Percentiles rank a stretch among this genome's conserved stretches.
Conservation (phyloP, 2,797 vertebrate species). For the Danio kyathit region DNA sequence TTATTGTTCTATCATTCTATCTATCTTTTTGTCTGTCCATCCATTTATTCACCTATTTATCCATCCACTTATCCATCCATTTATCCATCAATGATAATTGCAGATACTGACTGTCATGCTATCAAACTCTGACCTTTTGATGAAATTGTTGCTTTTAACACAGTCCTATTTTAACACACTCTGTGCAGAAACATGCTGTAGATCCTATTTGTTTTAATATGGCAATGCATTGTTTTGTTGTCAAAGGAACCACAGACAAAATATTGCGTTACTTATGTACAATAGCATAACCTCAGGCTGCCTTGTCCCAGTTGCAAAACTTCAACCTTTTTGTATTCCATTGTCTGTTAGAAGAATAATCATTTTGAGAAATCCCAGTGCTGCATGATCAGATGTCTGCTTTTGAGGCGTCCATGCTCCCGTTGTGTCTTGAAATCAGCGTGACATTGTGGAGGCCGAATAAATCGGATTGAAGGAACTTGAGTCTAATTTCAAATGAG, state of each 20-base stretch:
- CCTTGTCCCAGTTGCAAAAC: background rate
- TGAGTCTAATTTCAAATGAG: slow-evolving; percentile 3
- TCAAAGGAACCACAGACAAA: background rate
- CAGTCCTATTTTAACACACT: background rate
- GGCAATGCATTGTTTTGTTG: background rate
- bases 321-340: slow-evolving; percentile 9
- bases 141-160: background rate
- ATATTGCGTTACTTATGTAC: slow-evolving; percentile 5
- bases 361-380: background rate
- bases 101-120: background rate
- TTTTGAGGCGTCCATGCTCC: background rate
- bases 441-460: background rate
- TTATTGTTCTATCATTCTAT: too few species aligned
- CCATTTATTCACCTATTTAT: too few species aligned
- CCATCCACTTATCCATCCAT: too few species aligned
- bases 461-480: background rate
- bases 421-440: background rate
- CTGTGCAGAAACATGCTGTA: background rate
- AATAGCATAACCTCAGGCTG: background rate
- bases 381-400: background rate
- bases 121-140: background rate
- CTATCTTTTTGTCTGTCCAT: too few species aligned
- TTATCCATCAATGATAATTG: background rate
- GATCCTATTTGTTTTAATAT: background rate
- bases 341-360: background rate